A percentile compares a stretch with the other conserved stretches of the same genome.
Evolutionary conservation across 2,888 invertebrate species (phyloP).

Genomic region (Drosophila leonis): DNA sequence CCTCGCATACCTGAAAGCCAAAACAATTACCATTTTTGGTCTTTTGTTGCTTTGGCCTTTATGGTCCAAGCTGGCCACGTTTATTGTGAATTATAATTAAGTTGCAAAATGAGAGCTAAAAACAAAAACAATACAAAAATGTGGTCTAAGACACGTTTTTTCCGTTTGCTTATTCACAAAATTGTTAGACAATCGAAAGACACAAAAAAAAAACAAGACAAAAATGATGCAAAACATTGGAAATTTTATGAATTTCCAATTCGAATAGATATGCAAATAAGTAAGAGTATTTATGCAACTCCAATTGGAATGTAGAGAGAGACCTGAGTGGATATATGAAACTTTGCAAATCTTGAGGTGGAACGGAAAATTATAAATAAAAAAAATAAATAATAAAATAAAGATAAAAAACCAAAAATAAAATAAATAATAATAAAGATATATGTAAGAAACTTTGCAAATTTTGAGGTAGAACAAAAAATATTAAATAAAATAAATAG

Average conservation of each 20-base stretch:
- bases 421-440: no score
- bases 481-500: no score
- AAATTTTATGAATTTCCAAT: constrained; percentile 5
- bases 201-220: not conserved
- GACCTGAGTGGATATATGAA: not conserved
- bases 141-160: constrained; percentile 44
- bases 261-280: not conserved
- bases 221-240: constrained; percentile 5
- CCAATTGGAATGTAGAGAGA: not conserved
- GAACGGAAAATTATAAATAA: not conserved
- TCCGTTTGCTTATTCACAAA: constrained; percentile 17
- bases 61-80: constrained; percentile 25
- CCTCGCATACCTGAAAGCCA: not conserved
- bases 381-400: no score
- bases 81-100: constrained; percentile 40
- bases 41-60: constrained; percentile 5
- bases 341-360: not conserved
- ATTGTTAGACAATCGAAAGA: constrained; percentile 12
- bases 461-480: no score
- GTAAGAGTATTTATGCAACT: not conserved
- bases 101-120: constrained; percentile 25
- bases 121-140: constrained; percentile 24
- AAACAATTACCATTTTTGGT: not conserved
- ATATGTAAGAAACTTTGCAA: no score
- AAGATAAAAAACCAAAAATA: no score